phyloP scores from a whole-genome alignment of 2,797 vertebrate genomes.

The Ptychobarbus kaznakovi region DNA sequence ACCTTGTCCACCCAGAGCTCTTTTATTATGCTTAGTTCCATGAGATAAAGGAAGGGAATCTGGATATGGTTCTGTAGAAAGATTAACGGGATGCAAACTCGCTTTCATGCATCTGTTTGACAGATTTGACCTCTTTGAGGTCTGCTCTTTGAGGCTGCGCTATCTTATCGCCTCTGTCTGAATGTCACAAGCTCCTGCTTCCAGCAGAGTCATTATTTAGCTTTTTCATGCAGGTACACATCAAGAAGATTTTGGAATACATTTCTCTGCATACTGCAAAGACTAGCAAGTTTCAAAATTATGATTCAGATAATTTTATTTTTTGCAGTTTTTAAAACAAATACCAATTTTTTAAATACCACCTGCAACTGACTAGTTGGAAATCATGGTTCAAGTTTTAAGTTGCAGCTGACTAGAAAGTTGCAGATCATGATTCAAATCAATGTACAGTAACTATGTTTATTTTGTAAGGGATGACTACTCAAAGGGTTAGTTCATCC shows the following conservation, averaged over 20 bases:
- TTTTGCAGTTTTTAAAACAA: background rate
- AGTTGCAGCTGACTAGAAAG: background rate
- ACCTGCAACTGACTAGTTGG: background rate
- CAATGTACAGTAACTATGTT: background rate
- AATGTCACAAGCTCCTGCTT: constrained; percentile 45
- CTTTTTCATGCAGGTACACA: constrained; percentile 8
- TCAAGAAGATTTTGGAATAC: background rate
- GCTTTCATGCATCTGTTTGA: constrained; percentile 43
- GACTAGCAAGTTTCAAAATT: background rate
- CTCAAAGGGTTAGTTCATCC: too few relatives aligned
- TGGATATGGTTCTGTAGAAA: constrained; percentile 31
- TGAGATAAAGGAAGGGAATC: constrained; percentile 4
- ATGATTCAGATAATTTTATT: background rate
- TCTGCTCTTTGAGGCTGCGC: constrained; percentile 29
- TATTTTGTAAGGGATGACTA: background rate
- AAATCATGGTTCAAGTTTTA: background rate
- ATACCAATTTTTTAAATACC: background rate
- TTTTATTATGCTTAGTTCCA: constrained; percentile 1
- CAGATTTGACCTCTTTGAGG: constrained; percentile 41
- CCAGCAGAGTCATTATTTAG: constrained; percentile 36
- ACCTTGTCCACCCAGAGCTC: background rate
- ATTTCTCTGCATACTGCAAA: background rate
- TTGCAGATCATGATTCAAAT: background rate
- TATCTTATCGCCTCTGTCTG: constrained; percentile 43
- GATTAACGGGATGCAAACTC: constrained; percentile 23